Evolutionary conservation across 1,140 invertebrate genomes (phyloP).

Genomic region (Oryzaephilus surinamensis): DNA sequence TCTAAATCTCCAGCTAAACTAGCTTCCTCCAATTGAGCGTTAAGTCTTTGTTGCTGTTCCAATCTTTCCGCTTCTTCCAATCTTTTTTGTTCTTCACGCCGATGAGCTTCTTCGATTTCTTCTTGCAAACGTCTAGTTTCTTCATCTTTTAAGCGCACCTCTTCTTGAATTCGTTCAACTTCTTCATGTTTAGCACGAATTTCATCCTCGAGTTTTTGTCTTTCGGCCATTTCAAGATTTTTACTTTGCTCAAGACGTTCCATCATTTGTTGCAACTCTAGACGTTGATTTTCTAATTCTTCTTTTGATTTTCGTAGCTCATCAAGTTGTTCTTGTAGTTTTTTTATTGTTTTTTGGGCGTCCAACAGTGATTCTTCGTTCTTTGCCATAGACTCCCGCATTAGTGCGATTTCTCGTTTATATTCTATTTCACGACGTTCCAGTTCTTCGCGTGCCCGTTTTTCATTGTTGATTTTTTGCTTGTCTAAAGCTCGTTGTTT

Average conservation of each 20-base stretch:
- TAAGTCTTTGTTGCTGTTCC: conserved; percentile 18
- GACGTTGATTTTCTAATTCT: conserved; percentile 81
- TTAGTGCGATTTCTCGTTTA: conserved; percentile 70
- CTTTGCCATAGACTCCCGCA: conserved; percentile 81
- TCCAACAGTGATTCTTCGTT: conserved; percentile 67
- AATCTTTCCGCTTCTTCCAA: conserved; percentile 10
- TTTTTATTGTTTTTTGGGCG: conserved; percentile 87
- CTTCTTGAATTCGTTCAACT: conserved; percentile 75
- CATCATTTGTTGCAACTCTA: conserved; percentile 80
- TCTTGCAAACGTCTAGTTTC: conserved; percentile 79
- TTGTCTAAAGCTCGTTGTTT: conserved; percentile 11
- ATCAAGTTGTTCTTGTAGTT: conserved; percentile 84
- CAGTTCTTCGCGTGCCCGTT: conserved; percentile 24
- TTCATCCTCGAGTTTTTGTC: conserved; percentile 79
- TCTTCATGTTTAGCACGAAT: conserved; percentile 78
- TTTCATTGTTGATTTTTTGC: conserved; percentile 14
- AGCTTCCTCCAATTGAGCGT: conserved; percentile 21
- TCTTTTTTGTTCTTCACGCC: conserved; percentile 23
- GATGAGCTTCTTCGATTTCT: conserved; percentile 43
- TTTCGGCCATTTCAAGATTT: conserved; percentile 84
- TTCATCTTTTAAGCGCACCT: conserved; percentile 77
- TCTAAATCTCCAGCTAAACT: conserved; percentile 24
- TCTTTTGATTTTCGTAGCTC: conserved; percentile 89
- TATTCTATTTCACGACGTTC: conserved; percentile 42
- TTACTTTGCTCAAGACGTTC: conserved; percentile 72